Base-by-base conservation (phyloP, 35 echinoderm and acorn worm species). In the Ophioderma brevispina region DNA sequence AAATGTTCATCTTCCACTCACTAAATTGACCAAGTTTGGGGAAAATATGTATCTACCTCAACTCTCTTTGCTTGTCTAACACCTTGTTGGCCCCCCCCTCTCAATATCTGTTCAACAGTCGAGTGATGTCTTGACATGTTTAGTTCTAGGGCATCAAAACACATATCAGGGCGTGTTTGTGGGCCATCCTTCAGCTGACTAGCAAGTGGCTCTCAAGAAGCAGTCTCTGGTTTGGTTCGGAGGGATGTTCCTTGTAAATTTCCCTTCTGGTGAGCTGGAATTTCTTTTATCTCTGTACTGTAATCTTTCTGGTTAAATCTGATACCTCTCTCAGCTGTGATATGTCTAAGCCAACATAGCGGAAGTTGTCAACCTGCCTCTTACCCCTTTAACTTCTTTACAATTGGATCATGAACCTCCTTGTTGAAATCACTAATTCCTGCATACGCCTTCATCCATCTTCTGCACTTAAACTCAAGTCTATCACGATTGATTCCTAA, bases 61-160 rank as follows among this genome's bases (percentile, higher is more conserved):
- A 75, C 18, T 39, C 80, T n/a, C 50, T 91, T 38, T 37, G 75
- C 82, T 55, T 86, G 84, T 15, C 84, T 10, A 33, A 86, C 55
- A 35, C 59, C 36, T 86, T 70, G 23, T 86, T 91, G 46, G 56
- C 64, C n/a, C n/a, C n/a, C n/a, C n/a, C n/a, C n/a, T 19, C 70
- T 81, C 40, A 91, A 1, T 81, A 85, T 31, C 64, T 85, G 80
- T 32, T 91, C 89, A 4, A 92, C 82, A 39, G 39, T 85, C 18
- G 90, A 46, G 43, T 87, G 70, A 35, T 92, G 43, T 36, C 75
- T 79, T 31, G 85, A 79, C 37, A 92, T 82, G 76, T 92, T 92
- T 40, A 92, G 70, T 80, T 92, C 80, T 19, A 90, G 64, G 32
- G 89, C 89, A 90, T 84, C 89, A 84, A 55, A 84, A 84, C 89